These are phyloP conservation scores for Oceanodroma leucorhoa DNA, from an alignment of 2,797 vertebrate genomes.

Conservation along the genomic window DNA sequence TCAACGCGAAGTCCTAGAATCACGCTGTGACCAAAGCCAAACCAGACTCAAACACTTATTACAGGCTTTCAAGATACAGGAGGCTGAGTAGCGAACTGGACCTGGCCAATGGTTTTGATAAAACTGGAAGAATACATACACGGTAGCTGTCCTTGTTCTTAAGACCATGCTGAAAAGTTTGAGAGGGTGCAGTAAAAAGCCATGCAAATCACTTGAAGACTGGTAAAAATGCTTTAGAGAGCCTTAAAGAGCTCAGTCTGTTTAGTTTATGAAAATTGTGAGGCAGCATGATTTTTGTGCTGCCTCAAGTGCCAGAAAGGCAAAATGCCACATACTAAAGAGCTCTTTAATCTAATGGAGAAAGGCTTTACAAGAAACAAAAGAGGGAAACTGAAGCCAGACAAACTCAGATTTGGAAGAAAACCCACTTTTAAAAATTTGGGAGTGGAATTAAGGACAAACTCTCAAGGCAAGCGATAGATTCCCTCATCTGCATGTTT, in stretches of 20 bases:
- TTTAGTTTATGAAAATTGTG: neutral
- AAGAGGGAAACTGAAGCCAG: neutral
- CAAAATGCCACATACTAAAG: conserved; percentile 21
- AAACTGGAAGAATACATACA: neutral
- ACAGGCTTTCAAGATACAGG: neutral
- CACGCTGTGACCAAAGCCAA: neutral
- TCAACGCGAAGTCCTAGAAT: neutral
- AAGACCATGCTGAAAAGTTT: neutral
- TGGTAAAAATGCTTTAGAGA: neutral
- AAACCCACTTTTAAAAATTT: neutral
- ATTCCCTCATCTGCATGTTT: neutral
- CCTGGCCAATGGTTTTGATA: neutral
- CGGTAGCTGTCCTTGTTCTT: neutral
- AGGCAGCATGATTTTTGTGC: neutral
- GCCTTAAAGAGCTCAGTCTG: neutral
- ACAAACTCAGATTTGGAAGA: conserved; percentile 11
- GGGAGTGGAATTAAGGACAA: conserved; percentile 19
- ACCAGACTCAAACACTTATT: neutral
- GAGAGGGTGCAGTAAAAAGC: neutral
- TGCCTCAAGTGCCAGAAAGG: neutral
- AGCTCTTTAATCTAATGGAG: conserved; percentile 18
- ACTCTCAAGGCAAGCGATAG: neutral
- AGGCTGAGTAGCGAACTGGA: neutral
- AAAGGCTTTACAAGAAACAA: conserved; percentile 24
- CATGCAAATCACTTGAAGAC: neutral